A percentile compares a stretch with the other conserved stretches of the same genome.
Evolutionary conservation across 2,797 vertebrate species (phyloP).

Genomic region (Delichon dasypus): DNA sequence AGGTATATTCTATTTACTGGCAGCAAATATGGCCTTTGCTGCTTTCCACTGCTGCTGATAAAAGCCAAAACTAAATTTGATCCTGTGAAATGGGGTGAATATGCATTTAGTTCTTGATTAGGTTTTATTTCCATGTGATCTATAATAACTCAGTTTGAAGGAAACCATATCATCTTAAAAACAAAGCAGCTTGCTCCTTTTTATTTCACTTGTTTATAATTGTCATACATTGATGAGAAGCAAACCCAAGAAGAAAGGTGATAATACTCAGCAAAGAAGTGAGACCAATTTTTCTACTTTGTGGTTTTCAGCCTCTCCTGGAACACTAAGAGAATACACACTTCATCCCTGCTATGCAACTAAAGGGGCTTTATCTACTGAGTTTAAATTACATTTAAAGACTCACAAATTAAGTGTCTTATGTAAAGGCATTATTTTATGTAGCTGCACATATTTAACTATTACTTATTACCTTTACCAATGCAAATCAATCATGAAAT

Average conservation of each 20-base stretch:
- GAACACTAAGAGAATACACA: not conserved
- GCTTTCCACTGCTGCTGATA: not conserved
- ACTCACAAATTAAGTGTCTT: not conserved
- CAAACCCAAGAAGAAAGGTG: not conserved
- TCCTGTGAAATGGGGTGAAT: not conserved
- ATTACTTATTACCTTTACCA: not conserved
- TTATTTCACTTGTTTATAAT: not conserved
- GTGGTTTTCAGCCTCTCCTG: not conserved
- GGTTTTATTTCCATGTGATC: not conserved
- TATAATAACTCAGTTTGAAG: not conserved
- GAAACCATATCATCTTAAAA: not conserved
- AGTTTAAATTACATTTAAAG: not conserved
- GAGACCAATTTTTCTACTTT: not conserved
- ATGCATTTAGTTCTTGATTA: not conserved
- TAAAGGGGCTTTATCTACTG: not conserved
- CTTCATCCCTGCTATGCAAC: not conserved
- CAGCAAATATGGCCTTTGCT: not conserved
- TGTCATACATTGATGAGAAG: not conserved
- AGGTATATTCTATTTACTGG: not conserved
- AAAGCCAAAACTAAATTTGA: not conserved
- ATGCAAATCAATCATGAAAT: not conserved
- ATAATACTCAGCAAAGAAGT: not conserved
- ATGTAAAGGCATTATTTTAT: not conserved
- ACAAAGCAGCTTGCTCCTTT: not conserved
- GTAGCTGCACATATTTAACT: not conserved